Evolutionary conservation across 2,888 invertebrate genomes (phyloP), one percentile per base, ranked within the genome.

Genomic region (Diadromus collaris): DNA sequence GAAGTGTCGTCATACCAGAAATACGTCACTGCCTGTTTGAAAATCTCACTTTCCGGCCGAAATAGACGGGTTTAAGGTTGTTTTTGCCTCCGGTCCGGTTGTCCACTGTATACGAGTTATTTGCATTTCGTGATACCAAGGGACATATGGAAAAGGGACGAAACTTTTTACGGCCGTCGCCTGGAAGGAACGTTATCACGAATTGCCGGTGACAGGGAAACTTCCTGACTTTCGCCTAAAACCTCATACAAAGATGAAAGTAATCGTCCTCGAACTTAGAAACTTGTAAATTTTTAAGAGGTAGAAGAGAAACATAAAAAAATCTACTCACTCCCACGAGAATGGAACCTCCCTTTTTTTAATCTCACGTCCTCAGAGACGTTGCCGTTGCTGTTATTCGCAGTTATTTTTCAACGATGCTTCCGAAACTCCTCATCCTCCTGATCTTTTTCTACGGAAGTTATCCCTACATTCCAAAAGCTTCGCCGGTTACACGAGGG

Each of bases 401-500:
- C 64, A 64, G 64, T 64, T 64, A 44, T 4, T 41, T 64, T 64
- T 32, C 46, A 48, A 10, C 64, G 46, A 44, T 48, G 29, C 29
- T n/a, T 27, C 29, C n/a, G 27, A 19, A 24, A 24, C 5, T 24
- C 24, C 34, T 63, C 21, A 24, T 44, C 27, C 41, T 65, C 21
- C 9, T 34, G 2, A 4, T 13, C 19, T 19, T 7, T 60, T 60
- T 60, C 4, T 19, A 3, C 13, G 32, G 10, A 48, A 54, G 16
- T 27, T 9, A 46, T 41, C 19, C 44, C 24, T 10, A 38, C 58
- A 38, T 65, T 65, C 58, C 73, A n/a, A 24, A 60, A 41, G 27
- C 41, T 21, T 27, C 54, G 41, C 34, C 38, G 13, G 56, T 24
- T 41, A 21, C 32, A 46, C 56, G 32, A 13, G 24, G 58, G 41